These are phyloP conservation scores for Strix aluco DNA, from an alignment of 2,113 vertebrate species.

Conservation along the genomic window DNA sequence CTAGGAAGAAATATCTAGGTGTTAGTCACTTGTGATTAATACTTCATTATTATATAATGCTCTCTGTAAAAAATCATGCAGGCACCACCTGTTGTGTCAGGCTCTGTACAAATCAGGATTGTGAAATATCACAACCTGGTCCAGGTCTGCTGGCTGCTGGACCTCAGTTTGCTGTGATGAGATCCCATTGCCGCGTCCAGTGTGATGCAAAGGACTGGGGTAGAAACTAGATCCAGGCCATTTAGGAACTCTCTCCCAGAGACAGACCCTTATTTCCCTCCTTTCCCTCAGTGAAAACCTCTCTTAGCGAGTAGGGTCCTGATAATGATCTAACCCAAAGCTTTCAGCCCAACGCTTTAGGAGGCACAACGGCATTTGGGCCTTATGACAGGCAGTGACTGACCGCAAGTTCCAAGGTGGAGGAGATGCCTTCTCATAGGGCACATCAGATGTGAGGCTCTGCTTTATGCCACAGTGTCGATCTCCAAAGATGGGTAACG, in stretches of 20 bases:
- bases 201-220: neutral
- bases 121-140: neutral
- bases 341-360: neutral
- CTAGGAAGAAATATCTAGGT: neutral
- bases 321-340: neutral
- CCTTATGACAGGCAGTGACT: neutral
- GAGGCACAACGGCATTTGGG: neutral
- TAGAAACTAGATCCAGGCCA: neutral
- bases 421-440: neutral
- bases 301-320: neutral
- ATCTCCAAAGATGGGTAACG: neutral
- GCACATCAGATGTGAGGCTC: neutral
- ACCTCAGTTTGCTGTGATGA: fast-evolving
- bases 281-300: neutral
- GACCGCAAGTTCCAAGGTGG: neutral
- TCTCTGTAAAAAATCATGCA: neutral
- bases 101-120: neutral
- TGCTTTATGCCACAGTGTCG: neutral
- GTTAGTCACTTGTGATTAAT: neutral
- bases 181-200: neutral
- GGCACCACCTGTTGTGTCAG: neutral
- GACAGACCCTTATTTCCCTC: neutral
- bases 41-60: neutral
- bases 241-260: neutral
- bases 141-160: neutral